Evolutionary conservation across 2,113 vertebrate genomes (phyloP).

Genomic region (Protobothrops mucrosquamatus): DNA sequence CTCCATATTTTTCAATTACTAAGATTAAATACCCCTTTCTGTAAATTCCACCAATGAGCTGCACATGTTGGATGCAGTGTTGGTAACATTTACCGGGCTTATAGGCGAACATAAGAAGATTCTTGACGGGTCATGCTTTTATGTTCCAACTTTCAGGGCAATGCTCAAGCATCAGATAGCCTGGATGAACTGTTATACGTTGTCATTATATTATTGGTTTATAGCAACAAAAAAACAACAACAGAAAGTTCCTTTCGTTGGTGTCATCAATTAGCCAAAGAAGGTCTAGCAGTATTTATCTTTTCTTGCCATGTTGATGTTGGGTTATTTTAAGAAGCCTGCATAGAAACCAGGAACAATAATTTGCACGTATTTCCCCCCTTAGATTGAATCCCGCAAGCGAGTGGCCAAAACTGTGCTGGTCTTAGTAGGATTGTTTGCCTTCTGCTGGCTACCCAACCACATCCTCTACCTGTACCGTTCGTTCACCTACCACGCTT

Average conservation of each 20-base stretch:
- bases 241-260: neutral
- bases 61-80: neutral
- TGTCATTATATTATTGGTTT: neutral
- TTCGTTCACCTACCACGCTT: conserved; percentile 71
- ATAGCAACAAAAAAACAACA: neutral
- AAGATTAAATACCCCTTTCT: neutral
- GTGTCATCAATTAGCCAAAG: neutral
- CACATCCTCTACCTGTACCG: conserved; percentile 78
- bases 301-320: neutral
- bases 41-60: neutral
- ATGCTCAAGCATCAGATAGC: neutral
- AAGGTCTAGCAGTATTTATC: too few species aligned
- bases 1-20: neutral
- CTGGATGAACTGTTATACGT: neutral
- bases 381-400: conserved; percentile 79
- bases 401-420: conserved; percentile 79
- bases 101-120: neutral
- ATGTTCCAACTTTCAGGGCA: neutral
- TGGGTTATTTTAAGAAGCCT: neutral
- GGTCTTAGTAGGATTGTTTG: conserved; percentile 78
- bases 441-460: conserved; percentile 80
- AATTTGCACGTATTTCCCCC: neutral
- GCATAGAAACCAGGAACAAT: neutral
- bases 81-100: neutral
- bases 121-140: neutral